Evolutionary conservation across 2,797 vertebrate genomes (phyloP).

Genomic region (Pristis pectinata): DNA sequence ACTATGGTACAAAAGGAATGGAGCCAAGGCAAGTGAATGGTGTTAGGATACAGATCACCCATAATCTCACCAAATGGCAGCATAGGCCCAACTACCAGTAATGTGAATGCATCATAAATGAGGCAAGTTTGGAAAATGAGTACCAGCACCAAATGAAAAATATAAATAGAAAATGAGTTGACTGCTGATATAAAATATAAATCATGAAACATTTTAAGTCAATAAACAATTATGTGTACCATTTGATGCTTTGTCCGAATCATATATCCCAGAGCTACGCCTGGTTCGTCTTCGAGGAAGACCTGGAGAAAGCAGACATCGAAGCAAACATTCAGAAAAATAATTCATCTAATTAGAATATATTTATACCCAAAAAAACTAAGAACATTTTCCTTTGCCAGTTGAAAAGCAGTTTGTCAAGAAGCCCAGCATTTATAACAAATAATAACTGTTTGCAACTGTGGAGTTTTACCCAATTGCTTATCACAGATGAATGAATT

Average conservation of each 20-base stretch:
- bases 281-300: conserved; percentile 64
- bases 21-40: background rate
- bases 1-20: background rate
- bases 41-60: background rate
- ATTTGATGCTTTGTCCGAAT: conserved; percentile 69
- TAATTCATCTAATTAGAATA: background rate
- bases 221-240: conserved; percentile 51
- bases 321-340: background rate
- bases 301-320: conserved; percentile 48
- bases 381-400: conserved; percentile 10
- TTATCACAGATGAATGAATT: background rate
- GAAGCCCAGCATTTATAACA: background rate
- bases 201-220: background rate
- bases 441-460: background rate
- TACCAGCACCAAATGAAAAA: background rate
- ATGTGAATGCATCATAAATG: background rate
- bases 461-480: background rate
- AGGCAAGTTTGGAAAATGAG: background rate
- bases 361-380: background rate
- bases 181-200: background rate
- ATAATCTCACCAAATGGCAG: background rate
- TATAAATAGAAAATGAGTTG: background rate
- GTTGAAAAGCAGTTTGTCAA: background rate
- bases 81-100: background rate
- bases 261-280: conserved; percentile 67